Conservation (phyloP, 2,888 invertebrate genomes). For the Chrysomela aeneicollis region DNA sequence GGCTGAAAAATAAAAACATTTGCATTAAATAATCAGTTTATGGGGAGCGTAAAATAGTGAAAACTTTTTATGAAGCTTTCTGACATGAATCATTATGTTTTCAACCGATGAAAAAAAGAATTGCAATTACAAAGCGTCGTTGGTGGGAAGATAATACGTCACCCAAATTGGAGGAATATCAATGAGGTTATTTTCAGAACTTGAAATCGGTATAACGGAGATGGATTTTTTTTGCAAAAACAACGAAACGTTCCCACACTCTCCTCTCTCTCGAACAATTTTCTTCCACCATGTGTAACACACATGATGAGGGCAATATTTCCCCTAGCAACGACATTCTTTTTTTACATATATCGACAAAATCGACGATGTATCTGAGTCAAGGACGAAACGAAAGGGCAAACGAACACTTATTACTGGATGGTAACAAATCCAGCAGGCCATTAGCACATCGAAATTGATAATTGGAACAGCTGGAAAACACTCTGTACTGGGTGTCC, state of each 20-base stretch:
- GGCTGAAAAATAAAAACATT: no score
- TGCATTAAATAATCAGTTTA: no score
- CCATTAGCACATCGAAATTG: slow-evolving; percentile 20
- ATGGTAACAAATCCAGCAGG: slow-evolving; percentile 27
- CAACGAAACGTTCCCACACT: not conserved
- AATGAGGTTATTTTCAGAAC: not conserved
- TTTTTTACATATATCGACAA: slow-evolving; percentile 33
- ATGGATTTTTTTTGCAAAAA: not conserved
- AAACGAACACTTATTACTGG: no score
- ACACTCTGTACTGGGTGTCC: no score
- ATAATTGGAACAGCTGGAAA: not conserved
- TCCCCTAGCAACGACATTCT: slow-evolving; percentile 34
- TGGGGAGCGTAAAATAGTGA: no score
- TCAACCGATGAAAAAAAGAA: no score
- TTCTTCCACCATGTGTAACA: slow-evolving; percentile 28
- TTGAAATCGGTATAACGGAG: not conserved
- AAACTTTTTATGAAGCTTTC: no score
- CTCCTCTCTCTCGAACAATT: no score
- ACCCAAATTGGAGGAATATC: no score
- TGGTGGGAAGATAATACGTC: no score
- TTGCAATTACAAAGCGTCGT: no score
- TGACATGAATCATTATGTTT: no score
- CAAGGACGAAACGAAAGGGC: slow-evolving; percentile 36
- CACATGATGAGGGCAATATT: slow-evolving; percentile 24
- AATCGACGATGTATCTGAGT: slow-evolving; percentile 38